Evolutionary conservation across 37 sponge, comb jelly and placozoan species (phyloP).

Genomic region (Lycopodina hypogea): DNA sequence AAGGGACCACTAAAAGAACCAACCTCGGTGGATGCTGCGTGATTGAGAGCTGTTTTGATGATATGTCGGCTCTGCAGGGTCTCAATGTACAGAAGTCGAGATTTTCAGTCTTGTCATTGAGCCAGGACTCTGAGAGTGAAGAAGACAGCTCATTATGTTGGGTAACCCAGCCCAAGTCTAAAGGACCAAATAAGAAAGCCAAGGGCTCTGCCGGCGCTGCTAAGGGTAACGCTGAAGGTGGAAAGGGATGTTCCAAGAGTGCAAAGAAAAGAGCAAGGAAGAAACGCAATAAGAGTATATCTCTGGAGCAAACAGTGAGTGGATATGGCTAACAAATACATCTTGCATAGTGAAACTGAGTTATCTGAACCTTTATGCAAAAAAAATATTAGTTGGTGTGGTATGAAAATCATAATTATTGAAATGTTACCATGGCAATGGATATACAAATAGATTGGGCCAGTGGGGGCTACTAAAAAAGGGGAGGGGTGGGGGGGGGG

Average conservation of each 20-base stretch:
- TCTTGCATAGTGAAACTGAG: too few relatives aligned
- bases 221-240: neutral
- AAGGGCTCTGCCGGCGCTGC: neutral
- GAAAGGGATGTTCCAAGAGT: conserved; percentile 26
- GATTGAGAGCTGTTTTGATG: too few relatives aligned
- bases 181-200: neutral
- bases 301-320: conserved; percentile 4
- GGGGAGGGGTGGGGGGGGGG: neutral
- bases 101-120: conserved; percentile 24
- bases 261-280: conserved; percentile 58
- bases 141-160: conserved; percentile 20
- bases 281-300: conserved; percentile 24
- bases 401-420: neutral
- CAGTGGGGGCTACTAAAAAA: too few relatives aligned
- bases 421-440: neutral
- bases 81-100: conserved; percentile 23
- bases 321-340: too few relatives aligned
- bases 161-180: neutral
- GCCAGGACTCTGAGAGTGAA: conserved; percentile 17
- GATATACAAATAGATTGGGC: too few relatives aligned
- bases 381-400: neutral
- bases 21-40: too few relatives aligned
- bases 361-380: too few relatives aligned
- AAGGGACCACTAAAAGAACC: too few relatives aligned
- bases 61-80: neutral